A percentile compares a stretch with the other conserved stretches of the same genome.
These are phyloP conservation scores for Gephyroberyx darwinii DNA, from an alignment of 2,797 vertebrate genomes.

Conservation along the genomic window DNA sequence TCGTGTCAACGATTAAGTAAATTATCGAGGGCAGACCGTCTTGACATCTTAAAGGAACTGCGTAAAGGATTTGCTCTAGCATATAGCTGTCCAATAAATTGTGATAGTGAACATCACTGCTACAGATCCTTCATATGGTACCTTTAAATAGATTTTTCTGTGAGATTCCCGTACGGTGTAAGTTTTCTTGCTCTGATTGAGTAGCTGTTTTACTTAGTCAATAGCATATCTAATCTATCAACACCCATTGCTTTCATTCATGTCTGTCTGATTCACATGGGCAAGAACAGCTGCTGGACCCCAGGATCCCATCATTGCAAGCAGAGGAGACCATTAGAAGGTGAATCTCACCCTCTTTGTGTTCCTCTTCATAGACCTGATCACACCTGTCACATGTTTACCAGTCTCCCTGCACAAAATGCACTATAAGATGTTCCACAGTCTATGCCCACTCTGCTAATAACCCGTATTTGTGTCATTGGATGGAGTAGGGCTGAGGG, in stretches of 20 bases:
- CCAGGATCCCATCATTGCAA: background rate
- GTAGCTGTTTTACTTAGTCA: background rate
- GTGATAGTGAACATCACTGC: slow-evolving; percentile 14
- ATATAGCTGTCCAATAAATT: slow-evolving; percentile 25
- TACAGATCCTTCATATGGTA: background rate
- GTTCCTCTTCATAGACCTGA: background rate
- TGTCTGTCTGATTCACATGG: background rate
- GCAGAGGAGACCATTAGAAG: too few species aligned
- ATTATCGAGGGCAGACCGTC: slow-evolving; percentile 1
- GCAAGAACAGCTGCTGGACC: background rate
- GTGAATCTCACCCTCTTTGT: too few species aligned
- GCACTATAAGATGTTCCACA: background rate
- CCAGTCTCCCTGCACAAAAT: background rate
- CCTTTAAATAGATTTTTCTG: background rate
- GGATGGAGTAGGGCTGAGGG: background rate
- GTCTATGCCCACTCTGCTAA: background rate
- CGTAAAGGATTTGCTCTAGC: slow-evolving; percentile 26
- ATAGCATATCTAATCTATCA: background rate
- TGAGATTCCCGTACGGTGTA: background rate
- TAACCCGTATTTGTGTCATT: background rate
- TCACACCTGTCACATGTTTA: background rate
- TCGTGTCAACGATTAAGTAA: slow-evolving; percentile 26
- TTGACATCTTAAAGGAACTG: background rate
- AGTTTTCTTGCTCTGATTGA: too few species aligned
- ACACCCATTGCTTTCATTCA: background rate